phyloP scores from a whole-genome alignment of 1,140 invertebrate species.

The Drosophila teissieri region DNA sequence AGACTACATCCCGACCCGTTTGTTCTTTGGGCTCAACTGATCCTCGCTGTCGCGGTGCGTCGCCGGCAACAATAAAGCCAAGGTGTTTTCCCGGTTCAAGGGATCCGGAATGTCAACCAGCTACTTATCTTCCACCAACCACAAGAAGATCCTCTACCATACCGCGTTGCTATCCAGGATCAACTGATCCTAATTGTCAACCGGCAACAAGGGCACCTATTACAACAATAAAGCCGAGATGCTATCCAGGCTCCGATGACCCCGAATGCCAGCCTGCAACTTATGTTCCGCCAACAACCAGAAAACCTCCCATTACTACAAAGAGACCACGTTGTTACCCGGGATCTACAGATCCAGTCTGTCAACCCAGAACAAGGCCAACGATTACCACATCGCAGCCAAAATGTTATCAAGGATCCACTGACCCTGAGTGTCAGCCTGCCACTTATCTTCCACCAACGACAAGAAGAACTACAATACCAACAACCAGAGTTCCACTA shows the following conservation, averaged over 20 bases:
- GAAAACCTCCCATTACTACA: background rate
- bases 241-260: conserved; percentile 81
- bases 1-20: conserved; percentile 8
- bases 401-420: conserved; percentile 30
- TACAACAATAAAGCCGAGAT: conserved; percentile 18
- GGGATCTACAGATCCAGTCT: conserved; percentile 33
- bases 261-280: conserved; percentile 72
- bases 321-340: conserved; percentile 26
- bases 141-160: conserved; percentile 3
- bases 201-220: background rate
- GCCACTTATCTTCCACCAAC: conserved; percentile 14
- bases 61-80: conserved; percentile 25
- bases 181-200: conserved; percentile 26
- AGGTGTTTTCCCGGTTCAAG: conserved; percentile 77
- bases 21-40: conserved; percentile 33
- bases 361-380: conserved; percentile 5
- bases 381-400: conserved; percentile 12
- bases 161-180: conserved; percentile 39
- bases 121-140: conserved; percentile 40
- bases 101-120: conserved; percentile 80
- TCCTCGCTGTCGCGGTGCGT: conserved; percentile 6
- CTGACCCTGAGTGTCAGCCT: conserved; percentile 15
- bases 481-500: conserved; percentile 63
- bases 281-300: conserved; percentile 34
- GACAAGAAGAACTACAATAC: conserved; percentile 14